Base-by-base conservation (phyloP, 1,140 invertebrate species). In the Cepaea nemoralis region DNA sequence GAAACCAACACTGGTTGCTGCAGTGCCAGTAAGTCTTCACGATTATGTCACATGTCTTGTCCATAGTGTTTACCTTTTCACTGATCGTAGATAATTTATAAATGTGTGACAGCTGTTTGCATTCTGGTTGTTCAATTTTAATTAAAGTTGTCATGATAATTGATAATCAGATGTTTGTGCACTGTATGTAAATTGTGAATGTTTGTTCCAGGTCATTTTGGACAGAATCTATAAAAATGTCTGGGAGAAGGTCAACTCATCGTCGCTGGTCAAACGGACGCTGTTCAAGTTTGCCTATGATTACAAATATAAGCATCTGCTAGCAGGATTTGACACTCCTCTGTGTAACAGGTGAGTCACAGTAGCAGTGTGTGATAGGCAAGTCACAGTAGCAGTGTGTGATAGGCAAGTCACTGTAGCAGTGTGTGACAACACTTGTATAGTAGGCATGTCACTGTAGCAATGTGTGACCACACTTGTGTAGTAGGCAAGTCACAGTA, bases 151-250 rank as follows among this genome's bases (percentile, higher is more conserved):
- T n/a, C n/a, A n/a, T n/a, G n/a, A n/a, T n/a, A n/a, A n/a, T n/a
- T n/a, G n/a, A n/a, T n/a, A n/a, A n/a, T n/a, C n/a, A n/a, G n/a
- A n/a, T 45, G 42, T 45, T 6, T 45, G 42, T 45, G 42, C 42
- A 45, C 42, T 45, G 42, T 45, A 16, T 45, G 6, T 45, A 45
- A 45, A 10, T 45, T 6, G 16, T 45, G 16, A 10, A 6, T 45
- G 6, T 45, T 16, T 45, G 42, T 45, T 45, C 8, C 42, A 93
- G 95, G 92, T 98, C 31, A 98, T 99, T 82, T 94, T 99, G 89
- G 97, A 99, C 92, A 94, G 98, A 81, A 96, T 99, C 82, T 98
- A 96, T 85, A 99, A 99, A 92, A 96, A 95, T 76, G 97, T 99
- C 79, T 96, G 96, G 89, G 96, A 98, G 84, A 97, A 97, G 89